Evolutionary conservation across 2,797 vertebrate genomes (phyloP).

Genomic region (Oryzias sinensis): DNA sequence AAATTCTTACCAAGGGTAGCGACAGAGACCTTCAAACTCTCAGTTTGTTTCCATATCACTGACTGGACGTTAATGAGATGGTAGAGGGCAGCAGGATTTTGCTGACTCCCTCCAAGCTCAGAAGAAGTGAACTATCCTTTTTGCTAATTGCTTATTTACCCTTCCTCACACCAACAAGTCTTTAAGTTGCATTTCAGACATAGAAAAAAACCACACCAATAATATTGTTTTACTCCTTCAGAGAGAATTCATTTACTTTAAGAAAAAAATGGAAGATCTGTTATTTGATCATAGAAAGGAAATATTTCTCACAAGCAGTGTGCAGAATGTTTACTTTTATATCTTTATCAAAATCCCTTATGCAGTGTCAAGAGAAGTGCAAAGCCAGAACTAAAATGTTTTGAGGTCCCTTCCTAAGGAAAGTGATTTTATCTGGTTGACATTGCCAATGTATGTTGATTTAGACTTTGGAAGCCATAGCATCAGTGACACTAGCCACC

Average conservation of each 20-base stretch:
- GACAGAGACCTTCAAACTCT: slow-evolving; percentile 44
- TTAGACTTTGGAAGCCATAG: too few relatives aligned
- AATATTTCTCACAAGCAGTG: slow-evolving; percentile 27
- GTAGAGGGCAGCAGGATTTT: slow-evolving; percentile 43
- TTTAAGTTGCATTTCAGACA: slow-evolving; percentile 42
- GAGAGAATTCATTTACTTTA: slow-evolving; percentile 40
- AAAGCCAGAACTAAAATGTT: neutral
- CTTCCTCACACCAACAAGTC: slow-evolving; percentile 34
- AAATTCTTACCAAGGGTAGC: slow-evolving; percentile 59
- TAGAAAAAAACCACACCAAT: slow-evolving; percentile 36
- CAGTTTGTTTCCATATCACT: slow-evolving; percentile 49
- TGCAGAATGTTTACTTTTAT: slow-evolving; percentile 35
- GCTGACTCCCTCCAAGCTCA: slow-evolving; percentile 58
- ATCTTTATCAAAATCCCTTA: slow-evolving; percentile 26
- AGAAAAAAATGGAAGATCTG: slow-evolving; percentile 15
- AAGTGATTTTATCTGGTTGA: too few relatives aligned
- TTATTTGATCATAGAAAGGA: slow-evolving; percentile 45
- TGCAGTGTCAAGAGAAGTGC: neutral
- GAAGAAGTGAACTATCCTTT: slow-evolving; percentile 57
- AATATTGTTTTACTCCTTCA: slow-evolving; percentile 51
- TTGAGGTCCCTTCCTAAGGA: too few relatives aligned
- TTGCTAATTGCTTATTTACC: slow-evolving; percentile 64
- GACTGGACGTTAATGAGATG: slow-evolving; percentile 64
- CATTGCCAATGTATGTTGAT: too few relatives aligned
- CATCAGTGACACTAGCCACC: too few relatives aligned